These are phyloP conservation scores for Rhinatrema bivittatum DNA, from an alignment of 2,797 vertebrate genomes.

Conservation along the genomic window DNA sequence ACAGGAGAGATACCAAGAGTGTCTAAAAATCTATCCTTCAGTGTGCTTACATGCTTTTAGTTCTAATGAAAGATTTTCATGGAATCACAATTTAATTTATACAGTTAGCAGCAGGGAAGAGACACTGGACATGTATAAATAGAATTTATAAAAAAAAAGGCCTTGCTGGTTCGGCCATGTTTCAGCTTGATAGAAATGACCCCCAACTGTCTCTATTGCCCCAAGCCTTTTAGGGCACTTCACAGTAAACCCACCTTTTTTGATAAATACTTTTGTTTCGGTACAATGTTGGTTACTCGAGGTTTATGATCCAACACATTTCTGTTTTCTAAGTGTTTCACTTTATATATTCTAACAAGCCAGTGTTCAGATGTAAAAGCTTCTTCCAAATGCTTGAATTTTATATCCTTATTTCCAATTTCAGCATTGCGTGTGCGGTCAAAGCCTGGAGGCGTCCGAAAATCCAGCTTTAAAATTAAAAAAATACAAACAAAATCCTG, in stretches of 20 bases:
- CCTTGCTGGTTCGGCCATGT: no score
- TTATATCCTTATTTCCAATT: conserved; percentile 98
- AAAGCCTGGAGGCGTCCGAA: conserved; percentile 94
- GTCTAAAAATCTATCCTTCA: conserved; percentile 36
- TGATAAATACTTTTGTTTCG: conserved; percentile 97
- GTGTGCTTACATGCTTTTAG: conserved; percentile 45
- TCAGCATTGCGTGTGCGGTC: conserved; percentile 96
- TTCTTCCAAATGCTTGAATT: conserved; percentile 95
- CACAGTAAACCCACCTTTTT: conserved; percentile 80
- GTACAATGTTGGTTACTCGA: conserved; percentile 75
- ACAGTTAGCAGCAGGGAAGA: conserved; percentile 25
- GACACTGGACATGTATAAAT: conserved; percentile 28
- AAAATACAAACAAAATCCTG: conserved; percentile 2
- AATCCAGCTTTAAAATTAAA: conserved; percentile 83
- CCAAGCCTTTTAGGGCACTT: no score
- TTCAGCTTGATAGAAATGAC: no score
- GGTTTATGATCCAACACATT: conserved; percentile 88
- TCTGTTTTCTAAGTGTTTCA: conserved; percentile 92
- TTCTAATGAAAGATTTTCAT: no score
- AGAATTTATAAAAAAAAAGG: conserved; percentile 22
- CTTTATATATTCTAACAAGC: conserved; percentile 98
- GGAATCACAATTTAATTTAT: conserved; percentile 31
- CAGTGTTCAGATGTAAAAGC: conserved; percentile 98
- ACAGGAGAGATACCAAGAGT: conserved; percentile 31
- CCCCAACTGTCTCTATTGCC: no score